Conservation (phyloP, 2,113 vertebrate species). For the Microtus ochrogaster region DNA sequence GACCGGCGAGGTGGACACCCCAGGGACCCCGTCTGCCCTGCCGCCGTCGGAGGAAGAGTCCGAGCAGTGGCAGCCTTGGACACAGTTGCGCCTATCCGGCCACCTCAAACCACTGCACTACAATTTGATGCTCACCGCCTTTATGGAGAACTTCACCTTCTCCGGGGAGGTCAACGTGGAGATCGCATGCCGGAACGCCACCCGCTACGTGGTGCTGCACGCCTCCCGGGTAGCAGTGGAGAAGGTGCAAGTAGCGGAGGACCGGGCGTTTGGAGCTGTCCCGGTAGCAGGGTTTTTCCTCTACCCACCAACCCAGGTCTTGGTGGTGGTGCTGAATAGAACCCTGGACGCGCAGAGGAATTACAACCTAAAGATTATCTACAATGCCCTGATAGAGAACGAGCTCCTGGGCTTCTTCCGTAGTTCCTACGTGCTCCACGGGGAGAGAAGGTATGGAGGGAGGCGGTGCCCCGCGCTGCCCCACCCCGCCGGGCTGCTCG, state of each 20-base stretch:
- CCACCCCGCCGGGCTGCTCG: conserved; percentile 3
- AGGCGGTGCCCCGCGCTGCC: conserved; percentile 60
- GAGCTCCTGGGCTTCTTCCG: conserved; percentile 97
- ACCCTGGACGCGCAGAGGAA: conserved; percentile 91
- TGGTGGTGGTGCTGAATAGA: conserved; percentile 94
- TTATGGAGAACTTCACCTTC: conserved; percentile 99
- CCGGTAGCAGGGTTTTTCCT: conserved; percentile 92
- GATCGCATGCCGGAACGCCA: conserved; percentile 93
- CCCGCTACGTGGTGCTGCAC: conserved; percentile 95
- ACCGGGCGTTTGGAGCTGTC: conserved; percentile 90
- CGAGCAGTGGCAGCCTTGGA: conserved; percentile 88
- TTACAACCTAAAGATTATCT: conserved; percentile 95
- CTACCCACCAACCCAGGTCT: conserved; percentile 92
- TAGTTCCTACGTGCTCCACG: conserved; percentile 93
- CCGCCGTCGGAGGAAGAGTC: conserved; percentile 78
- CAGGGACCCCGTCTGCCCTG: conserved; percentile 51
- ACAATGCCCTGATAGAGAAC: conserved; percentile 94
- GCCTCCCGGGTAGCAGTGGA: conserved; percentile 92
- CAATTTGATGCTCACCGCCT: conserved; percentile 92
- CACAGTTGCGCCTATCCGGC: conserved; percentile 89
- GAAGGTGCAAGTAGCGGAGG: conserved; percentile 91
- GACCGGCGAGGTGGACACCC: not conserved
- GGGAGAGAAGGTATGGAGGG: conserved; percentile 92
- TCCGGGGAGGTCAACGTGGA: conserved; percentile 95
- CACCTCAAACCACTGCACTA: conserved; percentile 94